phyloP scores from a whole-genome alignment of 2,888 invertebrate genomes.

The Platerodrilus igneus region DNA sequence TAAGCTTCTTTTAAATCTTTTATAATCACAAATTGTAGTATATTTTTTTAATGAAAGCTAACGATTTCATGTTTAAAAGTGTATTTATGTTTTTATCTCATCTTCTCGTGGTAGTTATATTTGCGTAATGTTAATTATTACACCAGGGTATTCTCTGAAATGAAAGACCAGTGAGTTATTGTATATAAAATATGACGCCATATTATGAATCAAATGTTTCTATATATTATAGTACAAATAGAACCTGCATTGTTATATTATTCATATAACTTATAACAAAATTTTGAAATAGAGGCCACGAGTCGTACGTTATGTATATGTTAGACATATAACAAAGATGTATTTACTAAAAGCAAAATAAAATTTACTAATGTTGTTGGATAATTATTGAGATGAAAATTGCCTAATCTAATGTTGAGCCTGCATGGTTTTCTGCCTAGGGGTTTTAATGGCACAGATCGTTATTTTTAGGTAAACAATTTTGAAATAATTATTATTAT shows the following conservation, averaged over 20 bases:
- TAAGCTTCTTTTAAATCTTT: constrained; percentile 5
- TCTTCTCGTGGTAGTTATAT: too few relatives aligned
- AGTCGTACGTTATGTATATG: constrained; percentile 14
- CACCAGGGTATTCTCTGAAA: too few relatives aligned
- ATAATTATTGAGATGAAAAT: too few relatives aligned
- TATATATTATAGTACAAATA: constrained; percentile 22
- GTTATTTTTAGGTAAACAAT: too few relatives aligned
- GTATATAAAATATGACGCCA: too few relatives aligned
- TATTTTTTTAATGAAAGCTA: constrained; percentile 3
- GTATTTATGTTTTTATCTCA: too few relatives aligned
- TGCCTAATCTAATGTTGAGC: too few relatives aligned
- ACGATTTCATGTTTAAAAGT: background rate
- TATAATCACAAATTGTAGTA: constrained; percentile 1
- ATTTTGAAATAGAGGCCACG: constrained; percentile 9
- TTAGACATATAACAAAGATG: constrained; percentile 15
- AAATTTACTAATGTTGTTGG: constrained; percentile 19
- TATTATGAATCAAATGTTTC: constrained; percentile 11
- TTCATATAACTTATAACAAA: constrained; percentile 9
- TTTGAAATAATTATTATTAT: too few relatives aligned
- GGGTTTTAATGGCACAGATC: too few relatives aligned
- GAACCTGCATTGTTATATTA: constrained; percentile 13
- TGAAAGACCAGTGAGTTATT: too few relatives aligned
- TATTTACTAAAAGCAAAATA: constrained; percentile 16
- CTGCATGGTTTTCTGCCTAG: too few relatives aligned
- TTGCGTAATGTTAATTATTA: too few relatives aligned